Evolutionary conservation across 92 coral and sea anemone species (phyloP).

Genomic region (Montipora capitata): DNA sequence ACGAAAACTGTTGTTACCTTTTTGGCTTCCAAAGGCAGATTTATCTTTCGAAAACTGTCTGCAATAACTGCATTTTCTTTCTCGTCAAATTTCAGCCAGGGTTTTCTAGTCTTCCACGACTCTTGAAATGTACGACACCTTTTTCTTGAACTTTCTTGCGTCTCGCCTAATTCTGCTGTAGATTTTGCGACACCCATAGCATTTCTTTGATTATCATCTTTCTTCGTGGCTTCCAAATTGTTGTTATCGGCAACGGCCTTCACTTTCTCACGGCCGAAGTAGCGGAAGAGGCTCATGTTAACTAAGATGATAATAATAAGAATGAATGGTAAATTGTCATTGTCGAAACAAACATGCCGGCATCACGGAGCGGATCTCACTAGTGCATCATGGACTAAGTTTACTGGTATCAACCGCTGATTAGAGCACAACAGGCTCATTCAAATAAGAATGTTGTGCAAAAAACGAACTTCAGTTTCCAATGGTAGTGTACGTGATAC

Average conservation of each 20-base stretch:
- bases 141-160: too few species aligned
- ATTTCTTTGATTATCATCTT: background rate
- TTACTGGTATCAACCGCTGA: slow-evolving; percentile 11
- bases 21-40: too few species aligned
- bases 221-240: slow-evolving; percentile 28
- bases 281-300: slow-evolving; percentile 17
- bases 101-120: too few species aligned
- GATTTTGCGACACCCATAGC: slow-evolving; percentile 29
- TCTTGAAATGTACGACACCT: too few species aligned
- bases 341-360: background rate
- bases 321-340: background rate
- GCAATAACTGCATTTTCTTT: too few species aligned
- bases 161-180: background rate
- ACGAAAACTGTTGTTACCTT: too few species aligned
- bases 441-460: background rate
- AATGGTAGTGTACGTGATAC: background rate
- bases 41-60: too few species aligned
- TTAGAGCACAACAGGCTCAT: slow-evolving; percentile 20
- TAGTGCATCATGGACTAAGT: slow-evolving; percentile 17
- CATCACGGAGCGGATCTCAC: slow-evolving; percentile 16
- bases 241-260: slow-evolving; percentile 9
- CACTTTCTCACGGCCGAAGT: slow-evolving; percentile 30
- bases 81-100: too few species aligned
- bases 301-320: background rate
- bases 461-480: background rate